Evolutionary conservation across 2,797 vertebrate genomes (phyloP), one percentile per base, ranked within the genome.

Genomic region (Carapus acus): DNA sequence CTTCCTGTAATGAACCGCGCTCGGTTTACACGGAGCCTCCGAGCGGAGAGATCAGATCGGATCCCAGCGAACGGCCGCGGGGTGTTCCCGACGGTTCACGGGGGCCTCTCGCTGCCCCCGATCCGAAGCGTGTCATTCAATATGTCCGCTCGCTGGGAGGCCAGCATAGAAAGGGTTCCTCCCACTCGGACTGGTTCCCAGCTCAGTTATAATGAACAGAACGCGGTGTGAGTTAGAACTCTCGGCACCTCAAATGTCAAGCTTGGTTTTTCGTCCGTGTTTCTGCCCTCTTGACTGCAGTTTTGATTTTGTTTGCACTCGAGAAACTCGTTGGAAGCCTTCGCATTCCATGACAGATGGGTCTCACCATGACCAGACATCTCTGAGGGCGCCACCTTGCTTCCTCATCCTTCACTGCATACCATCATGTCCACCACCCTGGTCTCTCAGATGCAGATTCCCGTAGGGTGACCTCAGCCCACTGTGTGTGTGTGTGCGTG

Each of bases 401-500:
- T 55, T 36, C 48, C 41, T 46, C 49, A 9, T 34, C 37, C 34
- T 62, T 41, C 58, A 44, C 44, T n/a, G n/a, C 47, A 42, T 46
- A 70, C 54, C 65, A 9, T 27, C 69, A 71, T 55, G 49, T 22
- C 61, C 60, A 56, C 64, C 67, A 55, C 51, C 54, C 74, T 78
- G n/a, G n/a, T n/a, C n/a, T n/a, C n/a, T 75, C 48, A 70, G 82
- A n/a, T n/a, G n/a, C n/a, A 80, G 83, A 84, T 84, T 85, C 77
- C 78, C 55, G 50, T 71, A 66, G 73, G 49, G 80, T 74, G 80
- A 86, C 78, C 83, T 82, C 77, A 85, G 82, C 51, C 75, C 77
- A n/a, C 24, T 4, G 9, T 27, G 24, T 27, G 24, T 27, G 24
- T 27, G 24, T 27, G 24, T 27, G n/a, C 56, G 76, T 71, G 71